These are phyloP conservation scores for Garrulus glandarius DNA, from an alignment of 2,797 vertebrate genomes.

Conservation along the genomic window DNA sequence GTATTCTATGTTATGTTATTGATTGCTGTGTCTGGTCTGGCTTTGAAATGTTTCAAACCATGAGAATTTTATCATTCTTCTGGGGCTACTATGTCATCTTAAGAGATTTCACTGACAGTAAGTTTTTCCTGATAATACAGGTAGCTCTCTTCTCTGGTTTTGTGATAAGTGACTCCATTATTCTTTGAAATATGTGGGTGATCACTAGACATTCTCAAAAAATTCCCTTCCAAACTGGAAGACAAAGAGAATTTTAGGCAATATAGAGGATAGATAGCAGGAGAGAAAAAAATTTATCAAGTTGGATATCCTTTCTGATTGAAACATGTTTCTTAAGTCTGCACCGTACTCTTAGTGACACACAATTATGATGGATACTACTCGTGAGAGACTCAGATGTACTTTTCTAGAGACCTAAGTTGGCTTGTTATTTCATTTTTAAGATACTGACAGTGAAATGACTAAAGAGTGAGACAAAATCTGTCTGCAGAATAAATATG, in stretches of 20 bases:
- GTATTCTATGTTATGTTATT: background rate
- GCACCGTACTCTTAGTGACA: background rate
- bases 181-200: constrained; percentile 1
- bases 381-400: constrained; percentile 4
- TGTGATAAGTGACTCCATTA: background rate
- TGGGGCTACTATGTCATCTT: background rate
- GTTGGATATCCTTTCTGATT: constrained; percentile 6
- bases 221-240: background rate
- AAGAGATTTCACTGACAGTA: background rate
- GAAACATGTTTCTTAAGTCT: background rate
- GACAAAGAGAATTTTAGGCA: constrained; percentile 21
- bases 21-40: background rate
- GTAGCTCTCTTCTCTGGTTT: background rate
- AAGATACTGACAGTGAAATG: background rate
- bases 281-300: background rate
- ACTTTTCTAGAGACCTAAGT: background rate
- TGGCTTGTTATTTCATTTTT: constrained; percentile 14
- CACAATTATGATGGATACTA: background rate
- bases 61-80: background rate
- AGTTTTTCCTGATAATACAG: background rate
- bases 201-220: background rate
- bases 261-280: background rate
- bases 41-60: background rate
- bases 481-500: background rate
- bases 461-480: background rate